phyloP scores from a whole-genome alignment of 2,888 invertebrate genomes.

The Dryobotodes eremita region DNA sequence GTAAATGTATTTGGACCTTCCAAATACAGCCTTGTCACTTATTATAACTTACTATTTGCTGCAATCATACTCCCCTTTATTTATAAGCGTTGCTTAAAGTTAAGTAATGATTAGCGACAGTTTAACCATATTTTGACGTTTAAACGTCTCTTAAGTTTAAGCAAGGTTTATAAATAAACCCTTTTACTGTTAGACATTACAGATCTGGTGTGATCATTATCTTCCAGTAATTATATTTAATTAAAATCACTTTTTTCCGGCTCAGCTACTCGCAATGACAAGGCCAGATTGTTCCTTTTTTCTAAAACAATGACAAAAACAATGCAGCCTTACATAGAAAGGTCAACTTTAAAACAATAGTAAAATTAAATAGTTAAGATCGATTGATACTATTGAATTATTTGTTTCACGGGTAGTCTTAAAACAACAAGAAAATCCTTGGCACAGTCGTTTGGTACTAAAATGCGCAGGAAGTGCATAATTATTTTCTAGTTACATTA shows the following conservation, averaged over 20 bases:
- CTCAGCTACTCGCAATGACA: conserved; percentile 56
- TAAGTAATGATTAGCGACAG: too few relatives aligned
- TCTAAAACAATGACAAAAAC: conserved; percentile 71
- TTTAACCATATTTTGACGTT: too few relatives aligned
- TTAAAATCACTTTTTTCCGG: conserved; percentile 63
- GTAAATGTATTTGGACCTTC: neutral
- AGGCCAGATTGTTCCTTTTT: conserved; percentile 65
- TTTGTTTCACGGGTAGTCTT: conserved; percentile 78
- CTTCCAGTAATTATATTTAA: conserved; percentile 38
- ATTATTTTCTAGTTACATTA: conserved; percentile 50
- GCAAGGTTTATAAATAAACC: too few relatives aligned
- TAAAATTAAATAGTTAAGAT: conserved; percentile 78
- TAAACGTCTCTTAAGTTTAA: neutral
- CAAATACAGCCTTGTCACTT: neutral
- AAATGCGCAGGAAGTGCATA: conserved; percentile 79
- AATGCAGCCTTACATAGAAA: conserved; percentile 73
- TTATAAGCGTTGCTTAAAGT: too few relatives aligned
- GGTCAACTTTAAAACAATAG: conserved; percentile 81
- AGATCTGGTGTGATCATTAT: conserved; percentile 34
- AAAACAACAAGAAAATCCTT: conserved; percentile 77
- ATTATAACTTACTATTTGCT: neutral
- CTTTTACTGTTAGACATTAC: conserved; percentile 9
- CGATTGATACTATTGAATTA: conserved; percentile 79
- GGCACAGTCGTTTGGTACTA: conserved; percentile 78
- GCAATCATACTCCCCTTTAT: neutral